Conservation (phyloP, 2,113 vertebrate species). For the Larimichthys crocea region DNA sequence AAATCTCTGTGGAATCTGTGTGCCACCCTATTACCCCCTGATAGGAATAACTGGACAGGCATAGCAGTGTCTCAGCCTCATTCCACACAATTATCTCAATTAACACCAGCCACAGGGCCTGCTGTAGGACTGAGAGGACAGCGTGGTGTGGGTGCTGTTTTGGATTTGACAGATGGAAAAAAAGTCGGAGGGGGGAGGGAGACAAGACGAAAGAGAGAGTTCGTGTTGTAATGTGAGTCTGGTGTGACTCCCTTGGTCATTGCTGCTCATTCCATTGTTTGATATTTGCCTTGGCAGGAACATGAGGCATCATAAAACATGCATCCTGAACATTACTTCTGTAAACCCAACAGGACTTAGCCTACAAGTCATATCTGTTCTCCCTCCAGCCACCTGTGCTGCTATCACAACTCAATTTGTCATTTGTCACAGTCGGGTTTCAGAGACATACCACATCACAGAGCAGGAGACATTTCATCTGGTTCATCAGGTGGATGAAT, state of each 20-base stretch:
- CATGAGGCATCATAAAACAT: slow-evolving; percentile 41
- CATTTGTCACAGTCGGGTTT: slow-evolving; percentile 26
- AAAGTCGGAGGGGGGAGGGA: not conserved
- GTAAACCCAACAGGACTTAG: slow-evolving; percentile 25
- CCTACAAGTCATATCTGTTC: not conserved
- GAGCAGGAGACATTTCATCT: not conserved
- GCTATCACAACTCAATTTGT: slow-evolving; percentile 45
- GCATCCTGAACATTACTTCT: slow-evolving; percentile 49
- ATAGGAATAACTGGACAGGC: slow-evolving; percentile 58
- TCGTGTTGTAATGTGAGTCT: slow-evolving; percentile 39
- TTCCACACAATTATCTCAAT: slow-evolving; percentile 70
- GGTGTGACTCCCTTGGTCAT: slow-evolving; percentile 5
- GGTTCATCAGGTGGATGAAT: too few species aligned
- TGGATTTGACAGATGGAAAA: slow-evolving; percentile 50
- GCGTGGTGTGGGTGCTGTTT: slow-evolving; percentile 17
- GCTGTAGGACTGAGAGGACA: slow-evolving; percentile 11
- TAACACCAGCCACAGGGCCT: slow-evolving; percentile 43
- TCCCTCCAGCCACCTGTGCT: slow-evolving; percentile 45
- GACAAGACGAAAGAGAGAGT: not conserved
- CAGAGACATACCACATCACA: not conserved
- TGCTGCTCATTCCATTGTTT: slow-evolving; percentile 56
- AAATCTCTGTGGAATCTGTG: slow-evolving; percentile 55
- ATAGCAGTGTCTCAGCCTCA: slow-evolving; percentile 55
- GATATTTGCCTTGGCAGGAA: slow-evolving; percentile 65
- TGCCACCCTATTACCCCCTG: slow-evolving; percentile 61